These are phyloP conservation scores for Acanthochromis polyacanthus DNA, from an alignment of 2,113 vertebrate species.

Conservation along the genomic window DNA sequence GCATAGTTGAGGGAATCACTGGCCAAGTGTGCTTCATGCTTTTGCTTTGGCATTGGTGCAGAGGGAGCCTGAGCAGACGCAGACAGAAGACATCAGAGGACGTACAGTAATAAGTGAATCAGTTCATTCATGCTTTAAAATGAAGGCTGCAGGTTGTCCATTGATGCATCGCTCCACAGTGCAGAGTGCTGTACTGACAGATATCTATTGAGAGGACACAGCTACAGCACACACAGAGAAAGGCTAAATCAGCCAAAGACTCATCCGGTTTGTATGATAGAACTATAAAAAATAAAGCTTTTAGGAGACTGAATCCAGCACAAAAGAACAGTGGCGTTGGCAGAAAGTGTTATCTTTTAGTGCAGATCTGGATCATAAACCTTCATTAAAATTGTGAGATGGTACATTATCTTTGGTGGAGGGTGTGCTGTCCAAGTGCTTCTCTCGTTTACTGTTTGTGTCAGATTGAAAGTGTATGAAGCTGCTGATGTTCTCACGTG, in stretches of 20 bases:
- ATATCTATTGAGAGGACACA: background rate
- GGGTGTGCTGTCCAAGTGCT: too few relatives aligned
- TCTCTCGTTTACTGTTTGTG: too few relatives aligned
- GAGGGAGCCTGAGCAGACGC: constrained; percentile 32
- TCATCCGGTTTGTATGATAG: background rate
- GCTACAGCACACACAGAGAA: background rate
- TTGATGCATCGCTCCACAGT: constrained; percentile 8
- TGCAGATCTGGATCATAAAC: too few relatives aligned
- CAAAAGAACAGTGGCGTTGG: background rate
- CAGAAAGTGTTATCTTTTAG: background rate
- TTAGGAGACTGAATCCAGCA: background rate
- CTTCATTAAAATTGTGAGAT: too few relatives aligned
- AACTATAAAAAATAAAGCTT: background rate
- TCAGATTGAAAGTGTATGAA: too few relatives aligned
- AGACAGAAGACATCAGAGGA: constrained; percentile 15
- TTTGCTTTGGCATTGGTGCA: constrained; percentile 15
- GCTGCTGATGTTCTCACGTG: too few relatives aligned
- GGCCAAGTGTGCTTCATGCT: constrained; percentile 1
- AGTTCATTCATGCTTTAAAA: constrained; percentile 32
- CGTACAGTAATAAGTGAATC: constrained; percentile 22
- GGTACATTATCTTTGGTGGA: too few relatives aligned
- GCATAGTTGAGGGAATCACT: constrained; percentile 60
- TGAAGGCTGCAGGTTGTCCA: background rate
- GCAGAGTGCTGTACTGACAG: constrained; percentile 17
- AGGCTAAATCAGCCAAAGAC: constrained; percentile 21